A percentile compares a stretch with the other conserved stretches of the same genome.
Evolutionary conservation across 1,140 invertebrate genomes (phyloP).

Genomic region (Papilio glaucus): DNA sequence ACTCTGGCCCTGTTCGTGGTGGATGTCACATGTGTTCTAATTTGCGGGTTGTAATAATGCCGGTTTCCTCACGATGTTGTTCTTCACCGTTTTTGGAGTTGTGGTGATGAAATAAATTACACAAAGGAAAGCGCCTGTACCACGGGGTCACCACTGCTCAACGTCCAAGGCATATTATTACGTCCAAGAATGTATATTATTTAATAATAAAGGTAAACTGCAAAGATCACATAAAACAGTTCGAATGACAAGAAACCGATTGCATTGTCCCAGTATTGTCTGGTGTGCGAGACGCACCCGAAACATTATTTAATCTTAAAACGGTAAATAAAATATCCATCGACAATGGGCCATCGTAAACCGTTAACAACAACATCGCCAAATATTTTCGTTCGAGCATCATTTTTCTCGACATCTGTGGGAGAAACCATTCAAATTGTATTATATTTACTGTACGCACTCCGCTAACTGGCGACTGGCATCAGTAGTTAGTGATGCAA

Average conservation of each 20-base stretch:
- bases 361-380: slow-evolving; percentile 3
- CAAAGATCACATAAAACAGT: background rate
- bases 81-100: no score
- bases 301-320: slow-evolving; percentile 12
- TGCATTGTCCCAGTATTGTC: slow-evolving; percentile 20
- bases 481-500: background rate
- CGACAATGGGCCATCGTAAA: slow-evolving; percentile 5
- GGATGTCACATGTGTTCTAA: no score
- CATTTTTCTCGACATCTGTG: slow-evolving; percentile 16
- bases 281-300: background rate
- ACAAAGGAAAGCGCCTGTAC: no score
- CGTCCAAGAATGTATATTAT: no score
- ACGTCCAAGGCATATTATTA: no score
- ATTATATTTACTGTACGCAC: background rate
- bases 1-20: no score
- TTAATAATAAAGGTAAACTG: background rate
- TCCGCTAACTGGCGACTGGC: background rate
- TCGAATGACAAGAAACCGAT: background rate
- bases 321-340: slow-evolving; percentile 16
- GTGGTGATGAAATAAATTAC: no score
- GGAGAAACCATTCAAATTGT: slow-evolving; percentile 1
- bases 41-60: no score
- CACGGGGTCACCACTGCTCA: no score
- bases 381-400: slow-evolving; percentile 28
- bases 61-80: no score